Base-by-base conservation (phyloP, 2,888 invertebrate species). In the Philonicus albiceps region DNA sequence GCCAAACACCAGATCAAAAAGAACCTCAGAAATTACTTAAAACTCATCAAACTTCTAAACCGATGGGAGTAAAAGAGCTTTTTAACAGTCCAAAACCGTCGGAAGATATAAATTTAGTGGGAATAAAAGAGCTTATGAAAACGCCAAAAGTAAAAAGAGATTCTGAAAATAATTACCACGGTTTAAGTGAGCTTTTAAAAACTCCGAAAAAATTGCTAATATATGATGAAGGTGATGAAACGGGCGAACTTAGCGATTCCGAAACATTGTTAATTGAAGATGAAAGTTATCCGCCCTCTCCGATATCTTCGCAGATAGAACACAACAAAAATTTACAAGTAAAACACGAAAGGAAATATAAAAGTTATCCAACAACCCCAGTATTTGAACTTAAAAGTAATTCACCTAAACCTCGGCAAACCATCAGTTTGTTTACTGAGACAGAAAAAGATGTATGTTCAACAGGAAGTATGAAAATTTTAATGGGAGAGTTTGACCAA, bases 51-150 rank as follows among this genome's bases (percentile, higher is more conserved):
- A 64, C 64, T 22, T 27, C 64, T 11, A 64, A 22, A 3, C 22
- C 7, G 11, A 2, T 27, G 27, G 64, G 27, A 11, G 2, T 64
- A 1, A 64, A 64, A 2, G 64, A 64, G 11, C 13, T 27, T 11
- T 64, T 19, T 7, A 64, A 22, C 22, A 64, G 3, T 64, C 64
- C 55, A 8, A 55, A 55, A 11, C 6, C 19, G 1, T 55, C 22
- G 3, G 1, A 19, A 8, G 55, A 55, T 19, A 8, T 22, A 22
- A 22, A 55, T 49, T 49, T 85, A 1, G 11, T 73, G 1, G 87
- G 85, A 11, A 19, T 87, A 22, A 85, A 73, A n/a, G 85, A 87
- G 43, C 4, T 87, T 2, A 13, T 87, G 22, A 80, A 80, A 34
- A 85, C 80, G 13, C 87, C 87, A 53, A 85, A 78, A 72, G 11